Evolutionary conservation across 2,888 invertebrate genomes (phyloP).

Genomic region (Coremacera marginata): DNA sequence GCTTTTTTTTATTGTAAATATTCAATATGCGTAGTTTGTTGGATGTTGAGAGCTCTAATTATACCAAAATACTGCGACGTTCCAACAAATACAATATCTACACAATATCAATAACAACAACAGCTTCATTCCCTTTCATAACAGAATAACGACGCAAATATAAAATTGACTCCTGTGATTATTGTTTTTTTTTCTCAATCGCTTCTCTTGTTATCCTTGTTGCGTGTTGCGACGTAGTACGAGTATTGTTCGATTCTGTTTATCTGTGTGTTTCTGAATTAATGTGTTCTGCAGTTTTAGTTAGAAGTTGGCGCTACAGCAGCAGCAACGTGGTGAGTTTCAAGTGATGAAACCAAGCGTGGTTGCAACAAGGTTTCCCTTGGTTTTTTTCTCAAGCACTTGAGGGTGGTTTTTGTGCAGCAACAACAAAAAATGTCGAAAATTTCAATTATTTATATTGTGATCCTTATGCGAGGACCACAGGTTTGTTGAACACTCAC

Average conservation of each 20-base stretch:
- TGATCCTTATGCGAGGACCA: not conserved
- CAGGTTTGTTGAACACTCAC: slow-evolving; percentile 35
- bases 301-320: not conserved
- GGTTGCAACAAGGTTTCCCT: slow-evolving; percentile 1
- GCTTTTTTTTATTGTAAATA: slow-evolving; percentile 38
- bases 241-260: slow-evolving; percentile 14
- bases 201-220: not conserved
- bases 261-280: not conserved
- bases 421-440: not conserved
- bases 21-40: slow-evolving; percentile 31
- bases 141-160: slow-evolving; percentile 44
- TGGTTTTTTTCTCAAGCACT: not conserved
- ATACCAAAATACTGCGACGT: not conserved
- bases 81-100: slow-evolving; percentile 1
- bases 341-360: slow-evolving; percentile 6
- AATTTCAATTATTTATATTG: not conserved
- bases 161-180: slow-evolving; percentile 38
- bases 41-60: slow-evolving; percentile 15
- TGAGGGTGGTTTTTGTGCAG: not conserved
- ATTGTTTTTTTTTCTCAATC: not conserved
- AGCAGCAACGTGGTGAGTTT: not conserved
- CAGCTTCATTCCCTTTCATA: slow-evolving; percentile 18
- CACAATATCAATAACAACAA: slow-evolving; percentile 21
- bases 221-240: slow-evolving; percentile 31
- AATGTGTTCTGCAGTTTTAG: not conserved